These are phyloP conservation scores for Synanthedon andrenaeformis DNA, from an alignment of 2,888 invertebrate genomes.

Conservation along the genomic window DNA sequence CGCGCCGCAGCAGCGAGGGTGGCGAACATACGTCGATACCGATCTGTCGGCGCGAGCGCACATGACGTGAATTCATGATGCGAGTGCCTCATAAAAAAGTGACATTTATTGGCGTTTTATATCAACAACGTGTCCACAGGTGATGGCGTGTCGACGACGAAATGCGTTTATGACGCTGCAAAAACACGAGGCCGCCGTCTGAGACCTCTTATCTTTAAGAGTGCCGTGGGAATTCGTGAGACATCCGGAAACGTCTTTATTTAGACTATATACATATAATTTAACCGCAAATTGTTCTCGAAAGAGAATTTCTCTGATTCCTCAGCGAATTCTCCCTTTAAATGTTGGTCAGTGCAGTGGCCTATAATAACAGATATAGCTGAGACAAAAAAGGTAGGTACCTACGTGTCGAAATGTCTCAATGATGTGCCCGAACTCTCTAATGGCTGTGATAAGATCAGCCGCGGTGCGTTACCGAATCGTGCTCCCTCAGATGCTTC, in stretches of 20 bases:
- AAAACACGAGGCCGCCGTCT: conserved; percentile 42
- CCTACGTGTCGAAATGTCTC: conserved; percentile 57
- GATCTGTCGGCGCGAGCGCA: conserved; percentile 53
- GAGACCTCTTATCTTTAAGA: conserved; percentile 38
- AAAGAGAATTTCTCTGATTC: not conserved
- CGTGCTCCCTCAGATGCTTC: conserved; percentile 61
- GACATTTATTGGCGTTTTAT: conserved; percentile 69
- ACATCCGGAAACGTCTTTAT: conserved; percentile 32
- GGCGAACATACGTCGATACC: conserved; percentile 50
- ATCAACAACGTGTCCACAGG: conserved; percentile 59
- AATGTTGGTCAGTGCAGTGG: conserved; percentile 12
- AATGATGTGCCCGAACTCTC: conserved; percentile 43
- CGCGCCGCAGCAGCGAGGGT: conserved; percentile 39
- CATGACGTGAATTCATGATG: conserved; percentile 57
- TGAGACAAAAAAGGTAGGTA: conserved; percentile 38
- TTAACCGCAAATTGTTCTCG: not conserved
- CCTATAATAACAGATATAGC: conserved; percentile 48
- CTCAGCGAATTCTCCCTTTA: not conserved
- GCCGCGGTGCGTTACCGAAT: conserved; percentile 57
- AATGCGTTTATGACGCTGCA: conserved; percentile 55
- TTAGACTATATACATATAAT: conserved; percentile 11
- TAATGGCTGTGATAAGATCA: conserved; percentile 64
- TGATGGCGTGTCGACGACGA: conserved; percentile 47
- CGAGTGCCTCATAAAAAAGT: conserved; percentile 63
- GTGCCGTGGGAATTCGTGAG: conserved; percentile 45